Conservation (phyloP, 2,888 invertebrate species). For the Anagyrus pseudococci region DNA sequence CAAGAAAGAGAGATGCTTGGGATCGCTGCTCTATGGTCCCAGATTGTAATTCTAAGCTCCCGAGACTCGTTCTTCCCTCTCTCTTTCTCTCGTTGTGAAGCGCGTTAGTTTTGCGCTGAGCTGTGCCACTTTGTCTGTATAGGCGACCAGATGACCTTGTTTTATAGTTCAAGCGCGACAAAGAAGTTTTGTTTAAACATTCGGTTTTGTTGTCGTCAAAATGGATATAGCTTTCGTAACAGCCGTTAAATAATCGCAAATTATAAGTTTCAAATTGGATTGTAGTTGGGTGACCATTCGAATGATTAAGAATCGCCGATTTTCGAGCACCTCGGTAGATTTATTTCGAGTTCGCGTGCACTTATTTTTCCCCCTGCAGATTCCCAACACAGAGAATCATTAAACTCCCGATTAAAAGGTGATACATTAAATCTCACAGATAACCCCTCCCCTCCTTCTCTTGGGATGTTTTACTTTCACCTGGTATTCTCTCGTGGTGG, state of each 20-base stretch:
- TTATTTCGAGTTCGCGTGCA: background rate
- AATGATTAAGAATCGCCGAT: background rate
- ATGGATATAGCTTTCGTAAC: too few relatives aligned
- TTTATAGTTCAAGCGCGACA: slow-evolving; percentile 39
- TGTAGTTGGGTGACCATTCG: background rate
- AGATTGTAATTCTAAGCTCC: background rate
- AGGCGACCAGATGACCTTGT: slow-evolving; percentile 35
- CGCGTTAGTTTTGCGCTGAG: too few relatives aligned
- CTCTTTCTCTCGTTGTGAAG: too few relatives aligned
- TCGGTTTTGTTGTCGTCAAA: too few relatives aligned
- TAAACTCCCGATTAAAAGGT: slow-evolving; percentile 8
- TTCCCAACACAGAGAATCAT: background rate
- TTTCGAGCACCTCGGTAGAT: too few relatives aligned
- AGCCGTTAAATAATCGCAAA: too few relatives aligned
- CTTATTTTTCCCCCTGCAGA: background rate
- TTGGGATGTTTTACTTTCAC: slow-evolving; percentile 17
- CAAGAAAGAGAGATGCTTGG: background rate
- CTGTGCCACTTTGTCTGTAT: background rate
- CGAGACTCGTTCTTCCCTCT: too few relatives aligned
- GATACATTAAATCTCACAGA: slow-evolving; percentile 1
- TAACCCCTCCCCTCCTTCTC: background rate
- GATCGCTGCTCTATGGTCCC: background rate
- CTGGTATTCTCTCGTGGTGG: background rate
- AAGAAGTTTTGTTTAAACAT: slow-evolving; percentile 11
- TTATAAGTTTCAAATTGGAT: too few relatives aligned